phyloP scores from a whole-genome alignment of 2,113 vertebrate genomes.

The Myrmophylax atrothorax region DNA sequence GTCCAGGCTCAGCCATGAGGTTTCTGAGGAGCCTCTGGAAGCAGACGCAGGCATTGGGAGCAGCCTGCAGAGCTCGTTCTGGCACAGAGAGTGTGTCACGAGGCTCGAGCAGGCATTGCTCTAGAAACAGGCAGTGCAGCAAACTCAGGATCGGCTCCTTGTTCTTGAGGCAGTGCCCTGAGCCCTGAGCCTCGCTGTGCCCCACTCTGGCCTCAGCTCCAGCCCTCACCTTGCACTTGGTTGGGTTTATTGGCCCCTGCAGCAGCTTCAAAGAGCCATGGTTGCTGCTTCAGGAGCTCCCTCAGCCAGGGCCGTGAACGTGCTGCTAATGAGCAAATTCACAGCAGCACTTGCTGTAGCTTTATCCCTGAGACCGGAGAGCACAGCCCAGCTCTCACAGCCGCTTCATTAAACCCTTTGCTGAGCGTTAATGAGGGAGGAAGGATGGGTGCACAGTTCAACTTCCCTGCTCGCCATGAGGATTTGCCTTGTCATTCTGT shows the following conservation, averaged over 20 bases:
- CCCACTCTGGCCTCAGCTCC: not conserved
- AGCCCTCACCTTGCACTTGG: not conserved
- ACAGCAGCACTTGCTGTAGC: not conserved
- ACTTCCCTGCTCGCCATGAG: not conserved
- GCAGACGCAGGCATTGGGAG: not conserved
- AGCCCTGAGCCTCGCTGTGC: not conserved
- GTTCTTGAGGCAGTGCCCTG: not conserved
- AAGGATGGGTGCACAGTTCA: not conserved
- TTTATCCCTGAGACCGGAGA: not conserved
- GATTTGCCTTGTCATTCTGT: not conserved
- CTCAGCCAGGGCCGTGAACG: not conserved
- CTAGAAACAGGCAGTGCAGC: not conserved
- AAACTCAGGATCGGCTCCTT: not conserved
- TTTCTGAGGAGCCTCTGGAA: not conserved
- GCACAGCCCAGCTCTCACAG: not conserved
- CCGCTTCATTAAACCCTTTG: not conserved
- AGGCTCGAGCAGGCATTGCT: not conserved
- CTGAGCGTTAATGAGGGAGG: not conserved
- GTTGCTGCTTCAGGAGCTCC: not conserved
- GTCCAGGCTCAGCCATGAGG: not conserved
- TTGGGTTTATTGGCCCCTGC: not conserved
- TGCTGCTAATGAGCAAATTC: not conserved
- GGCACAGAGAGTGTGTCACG: not conserved
- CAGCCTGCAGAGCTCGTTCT: not conserved
- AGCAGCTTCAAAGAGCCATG: not conserved